Conservation (phyloP, 2,113 vertebrate genomes). For the Baryphthengus martii region DNA sequence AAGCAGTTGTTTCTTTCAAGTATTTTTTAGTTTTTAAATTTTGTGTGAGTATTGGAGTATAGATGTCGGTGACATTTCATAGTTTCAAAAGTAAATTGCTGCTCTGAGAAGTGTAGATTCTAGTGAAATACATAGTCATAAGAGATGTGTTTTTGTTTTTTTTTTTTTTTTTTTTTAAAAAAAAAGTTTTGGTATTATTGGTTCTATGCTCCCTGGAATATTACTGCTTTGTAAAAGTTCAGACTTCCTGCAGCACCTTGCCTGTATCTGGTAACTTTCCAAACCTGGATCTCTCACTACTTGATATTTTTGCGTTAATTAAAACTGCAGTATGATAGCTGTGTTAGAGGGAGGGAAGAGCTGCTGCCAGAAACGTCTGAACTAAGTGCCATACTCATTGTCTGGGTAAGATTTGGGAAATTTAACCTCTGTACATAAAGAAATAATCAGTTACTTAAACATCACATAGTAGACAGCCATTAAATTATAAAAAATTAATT, state of each 20-base stretch:
- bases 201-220: slow-evolving; percentile 86
- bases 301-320: slow-evolving; percentile 82
- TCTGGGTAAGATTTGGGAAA: slow-evolving; percentile 91
- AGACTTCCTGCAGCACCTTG: slow-evolving; percentile 79
- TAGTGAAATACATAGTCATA: slow-evolving; percentile 83
- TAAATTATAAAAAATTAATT: slow-evolving; percentile 99
- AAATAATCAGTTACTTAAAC: slow-evolving; percentile 87
- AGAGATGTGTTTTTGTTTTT: slow-evolving; percentile 78
- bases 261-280: slow-evolving; percentile 71
- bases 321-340: slow-evolving; percentile 81
- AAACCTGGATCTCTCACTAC: slow-evolving; percentile 76
- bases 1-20: slow-evolving; percentile 86
- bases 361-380: slow-evolving; percentile 92
- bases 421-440: slow-evolving; percentile 88
- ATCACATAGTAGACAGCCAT: slow-evolving; percentile 96
- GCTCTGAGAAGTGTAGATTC: slow-evolving; percentile 85
- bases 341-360: slow-evolving; percentile 78
- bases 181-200: slow-evolving; percentile 86
- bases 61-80: slow-evolving; percentile 88
- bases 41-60: slow-evolving; percentile 84
- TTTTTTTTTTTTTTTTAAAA: slow-evolving; percentile 48
- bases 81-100: slow-evolving; percentile 89
- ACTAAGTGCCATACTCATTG: slow-evolving; percentile 93
- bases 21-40: slow-evolving; percentile 86
- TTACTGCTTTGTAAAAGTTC: slow-evolving; percentile 84